Evolutionary conservation across 2,113 vertebrate genomes (phyloP).

Genomic region (Grammomys surdaster): DNA sequence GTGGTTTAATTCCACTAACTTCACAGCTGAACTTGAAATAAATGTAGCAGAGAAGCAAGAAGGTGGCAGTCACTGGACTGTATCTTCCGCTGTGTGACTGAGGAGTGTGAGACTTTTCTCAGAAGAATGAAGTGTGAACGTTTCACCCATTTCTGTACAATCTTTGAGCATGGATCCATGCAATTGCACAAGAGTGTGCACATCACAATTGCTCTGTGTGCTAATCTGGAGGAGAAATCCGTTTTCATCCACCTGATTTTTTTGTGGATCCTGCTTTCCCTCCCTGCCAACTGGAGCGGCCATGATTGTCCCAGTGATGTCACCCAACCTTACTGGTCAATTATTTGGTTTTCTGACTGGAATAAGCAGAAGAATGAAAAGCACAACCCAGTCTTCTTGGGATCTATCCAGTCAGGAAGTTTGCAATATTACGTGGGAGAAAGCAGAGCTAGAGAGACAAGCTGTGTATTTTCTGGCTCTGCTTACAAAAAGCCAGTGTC

Average conservation of each 20-base stretch:
- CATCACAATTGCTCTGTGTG: not conserved
- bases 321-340: not conserved
- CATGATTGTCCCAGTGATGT: fast-evolving
- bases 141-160: not conserved
- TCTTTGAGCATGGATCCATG: not conserved
- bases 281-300: not conserved
- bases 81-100: not conserved
- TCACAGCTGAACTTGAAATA: not conserved
- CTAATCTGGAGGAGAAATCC: not conserved
- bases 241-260: not conserved
- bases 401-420: not conserved
- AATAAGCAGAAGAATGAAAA: not conserved
- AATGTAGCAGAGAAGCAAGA: fast-evolving
- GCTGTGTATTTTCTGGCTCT: not conserved
- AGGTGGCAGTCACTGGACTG: fast-evolving
- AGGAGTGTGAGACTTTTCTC: not conserved
- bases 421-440: fast-evolving
- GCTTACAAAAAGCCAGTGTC: not conserved
- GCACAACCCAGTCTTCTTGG: not conserved
- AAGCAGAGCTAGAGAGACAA: fast-evolving
- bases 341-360: not conserved
- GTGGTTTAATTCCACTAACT: not conserved
- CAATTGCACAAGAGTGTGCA: not conserved
- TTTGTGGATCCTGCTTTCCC: not conserved
- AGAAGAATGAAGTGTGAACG: not conserved